These are phyloP conservation scores for Unio pictorum DNA, from an alignment of 2,888 invertebrate species.

Conservation along the genomic window DNA sequence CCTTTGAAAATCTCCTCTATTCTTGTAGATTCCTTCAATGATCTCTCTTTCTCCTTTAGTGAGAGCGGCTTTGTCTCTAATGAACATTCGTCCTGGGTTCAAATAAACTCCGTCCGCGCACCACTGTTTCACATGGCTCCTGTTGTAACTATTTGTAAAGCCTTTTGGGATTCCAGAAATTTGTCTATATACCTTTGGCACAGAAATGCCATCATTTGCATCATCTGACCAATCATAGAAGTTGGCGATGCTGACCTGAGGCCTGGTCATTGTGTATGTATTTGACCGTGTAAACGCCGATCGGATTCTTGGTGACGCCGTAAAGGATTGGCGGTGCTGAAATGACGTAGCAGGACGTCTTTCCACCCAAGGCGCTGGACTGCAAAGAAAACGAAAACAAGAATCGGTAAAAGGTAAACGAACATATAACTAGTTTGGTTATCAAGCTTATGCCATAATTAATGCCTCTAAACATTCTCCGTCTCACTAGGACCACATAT, in stretches of 20 bases:
- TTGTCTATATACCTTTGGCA: slow-evolving; percentile 52
- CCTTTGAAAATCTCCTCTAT: slow-evolving; percentile 46
- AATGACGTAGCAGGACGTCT: slow-evolving; percentile 45
- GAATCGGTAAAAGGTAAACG: too few relatives aligned
- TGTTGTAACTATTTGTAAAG: slow-evolving; percentile 17
- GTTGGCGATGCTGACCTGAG: slow-evolving; percentile 51
- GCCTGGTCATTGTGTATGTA: slow-evolving; percentile 38
- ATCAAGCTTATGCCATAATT: too few relatives aligned
- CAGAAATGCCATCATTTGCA: slow-evolving; percentile 37
- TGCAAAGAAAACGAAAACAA: slow-evolving; percentile 6
- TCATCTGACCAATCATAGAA: slow-evolving; percentile 56
- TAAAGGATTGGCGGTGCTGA: slow-evolving; percentile 35
- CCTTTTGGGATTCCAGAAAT: slow-evolving; percentile 33
- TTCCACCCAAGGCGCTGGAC: slow-evolving; percentile 22
- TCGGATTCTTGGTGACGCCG: slow-evolving; percentile 43
- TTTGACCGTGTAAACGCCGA: slow-evolving; percentile 34
- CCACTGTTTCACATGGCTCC: slow-evolving; percentile 24
- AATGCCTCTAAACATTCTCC: too few relatives aligned
- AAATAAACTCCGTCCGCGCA: slow-evolving; percentile 34
- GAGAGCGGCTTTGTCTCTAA: slow-evolving; percentile 54
- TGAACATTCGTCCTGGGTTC: slow-evolving; percentile 56
- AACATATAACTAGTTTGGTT: too few relatives aligned
- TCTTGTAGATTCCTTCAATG: slow-evolving; percentile 59
- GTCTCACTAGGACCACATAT: too few relatives aligned
- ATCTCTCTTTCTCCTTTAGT: slow-evolving; percentile 63